These are phyloP conservation scores for Protaetia brevitarsis DNA, from an alignment of 1,140 invertebrate genomes.

Conservation along the genomic window DNA sequence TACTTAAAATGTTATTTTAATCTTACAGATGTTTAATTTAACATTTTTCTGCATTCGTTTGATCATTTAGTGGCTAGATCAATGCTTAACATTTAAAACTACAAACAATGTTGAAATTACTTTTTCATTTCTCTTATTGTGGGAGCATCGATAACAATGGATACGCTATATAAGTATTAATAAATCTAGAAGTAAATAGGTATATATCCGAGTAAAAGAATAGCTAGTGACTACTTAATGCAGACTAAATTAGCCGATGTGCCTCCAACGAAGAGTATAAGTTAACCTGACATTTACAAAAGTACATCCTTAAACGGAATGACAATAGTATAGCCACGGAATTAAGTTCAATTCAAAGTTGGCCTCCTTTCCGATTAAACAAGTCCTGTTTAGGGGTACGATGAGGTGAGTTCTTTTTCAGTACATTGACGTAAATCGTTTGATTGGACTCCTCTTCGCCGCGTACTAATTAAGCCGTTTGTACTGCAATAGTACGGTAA, in stretches of 20 bases:
- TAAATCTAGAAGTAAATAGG: too few species aligned
- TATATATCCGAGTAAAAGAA: too few species aligned
- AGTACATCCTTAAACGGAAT: background rate
- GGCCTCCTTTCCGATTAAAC: constrained; percentile 11
- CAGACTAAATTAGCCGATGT: background rate
- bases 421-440: background rate
- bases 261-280: background rate
- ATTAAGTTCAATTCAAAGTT: constrained; percentile 1
- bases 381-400: background rate
- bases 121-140: too few species aligned
- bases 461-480: constrained; percentile 18
- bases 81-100: too few species aligned
- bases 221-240: background rate
- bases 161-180: too few species aligned
- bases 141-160: too few species aligned
- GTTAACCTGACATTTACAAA: background rate
- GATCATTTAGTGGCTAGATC: too few species aligned
- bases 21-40: too few species aligned
- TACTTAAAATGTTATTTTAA: too few species aligned
- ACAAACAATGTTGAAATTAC: too few species aligned
- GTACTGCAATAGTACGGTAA: background rate
- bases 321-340: background rate
- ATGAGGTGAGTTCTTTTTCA: constrained; percentile 7
- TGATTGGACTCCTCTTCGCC: background rate
- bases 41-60: too few species aligned